Evolutionary conservation across 2,797 vertebrate species (phyloP), one percentile per base, ranked within the genome.

Genomic region (Channa striata): DNA sequence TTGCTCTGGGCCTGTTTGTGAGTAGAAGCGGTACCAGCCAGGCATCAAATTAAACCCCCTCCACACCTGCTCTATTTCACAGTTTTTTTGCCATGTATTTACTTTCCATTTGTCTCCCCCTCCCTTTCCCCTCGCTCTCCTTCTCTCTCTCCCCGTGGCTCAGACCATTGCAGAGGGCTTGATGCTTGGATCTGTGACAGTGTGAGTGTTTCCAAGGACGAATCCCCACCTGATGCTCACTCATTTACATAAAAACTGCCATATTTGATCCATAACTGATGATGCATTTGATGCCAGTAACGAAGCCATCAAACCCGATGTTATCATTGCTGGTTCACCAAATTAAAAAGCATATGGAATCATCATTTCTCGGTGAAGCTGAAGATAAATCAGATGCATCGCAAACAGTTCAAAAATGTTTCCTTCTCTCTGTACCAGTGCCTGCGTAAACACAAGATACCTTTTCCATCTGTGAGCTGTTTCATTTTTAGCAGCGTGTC

Each of bases 1-100:
- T 97, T 57, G 91, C 95, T 60, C 93, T 97, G 75, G 89, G 84
- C 30, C 44, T 96, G 68, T 96, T 97, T 93, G 96, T 97, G 93
- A 96, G 96, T 96, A 82, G 65, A 81, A 12, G 50, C 72, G 9
- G 64, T 63, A 48, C 56, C 81, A 86, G 70, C 83, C 84, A 84
- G 73, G 75, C 89, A 87, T 81, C 80, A 89, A 86, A 88, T 88
- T 73, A 86, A 87, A 82, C 30, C 62, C 37, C 56, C 65, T 25
- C 33, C 77, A 58, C 77, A 79, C 76, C 82, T 85, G 77, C 78
- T 83, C 58, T 77, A 33, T 72, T 87, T 74, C 68, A 74, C 50
- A 23, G 23, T 46, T 36, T 60, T 61, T 59, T 25, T 43, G 21
- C 66, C 43, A 13, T 72, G 61, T 81, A 66, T 85, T 87, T 85